Percentiles rank a stretch among this genome's conserved stretches.
These are phyloP conservation scores for Parochlus steinenii DNA, from an alignment of 2,888 invertebrate species.

Conservation along the genomic window DNA sequence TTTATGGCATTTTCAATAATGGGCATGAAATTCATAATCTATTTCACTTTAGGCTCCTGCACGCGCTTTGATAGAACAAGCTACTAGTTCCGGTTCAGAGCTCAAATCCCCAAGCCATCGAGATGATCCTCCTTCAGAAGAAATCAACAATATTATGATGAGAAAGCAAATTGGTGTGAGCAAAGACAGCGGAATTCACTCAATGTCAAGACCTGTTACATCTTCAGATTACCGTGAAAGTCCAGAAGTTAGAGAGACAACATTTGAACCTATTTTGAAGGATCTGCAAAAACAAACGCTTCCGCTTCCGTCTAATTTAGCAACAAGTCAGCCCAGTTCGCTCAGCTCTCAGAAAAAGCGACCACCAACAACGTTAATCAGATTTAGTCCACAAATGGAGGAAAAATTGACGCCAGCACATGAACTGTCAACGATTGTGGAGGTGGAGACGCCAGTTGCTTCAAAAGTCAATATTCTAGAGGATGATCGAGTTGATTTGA, in stretches of 20 bases:
- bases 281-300: constrained; percentile 19
- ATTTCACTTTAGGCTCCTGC: too few species aligned
- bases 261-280: constrained; percentile 23
- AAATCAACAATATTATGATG: constrained; percentile 10
- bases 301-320: constrained; percentile 13
- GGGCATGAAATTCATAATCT: too few species aligned
- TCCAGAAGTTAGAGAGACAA: constrained; percentile 11
- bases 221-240: constrained; percentile 20
- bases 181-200: constrained; percentile 27
- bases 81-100: constrained; percentile 1
- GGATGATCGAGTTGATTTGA: not conserved
- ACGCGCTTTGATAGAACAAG: too few species aligned
- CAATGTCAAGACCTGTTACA: constrained; percentile 25
- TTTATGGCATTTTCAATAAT: too few species aligned
- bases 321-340: constrained; percentile 15
- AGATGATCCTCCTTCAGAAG: constrained; percentile 12
- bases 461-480: constrained; percentile 18
- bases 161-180: constrained; percentile 23
- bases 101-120: constrained; percentile 3
- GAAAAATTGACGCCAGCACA: constrained; percentile 28
- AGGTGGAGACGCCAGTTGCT: constrained; percentile 49
- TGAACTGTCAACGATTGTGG: constrained; percentile 49
- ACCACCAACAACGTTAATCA: constrained; percentile 7
- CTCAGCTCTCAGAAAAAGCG: not conserved
- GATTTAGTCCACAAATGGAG: constrained; percentile 23